Percentiles rank a stretch among this genome's conserved stretches.
phyloP scores from a whole-genome alignment of 2,888 invertebrate genomes.

The Hirudinaria manillensis region DNA sequence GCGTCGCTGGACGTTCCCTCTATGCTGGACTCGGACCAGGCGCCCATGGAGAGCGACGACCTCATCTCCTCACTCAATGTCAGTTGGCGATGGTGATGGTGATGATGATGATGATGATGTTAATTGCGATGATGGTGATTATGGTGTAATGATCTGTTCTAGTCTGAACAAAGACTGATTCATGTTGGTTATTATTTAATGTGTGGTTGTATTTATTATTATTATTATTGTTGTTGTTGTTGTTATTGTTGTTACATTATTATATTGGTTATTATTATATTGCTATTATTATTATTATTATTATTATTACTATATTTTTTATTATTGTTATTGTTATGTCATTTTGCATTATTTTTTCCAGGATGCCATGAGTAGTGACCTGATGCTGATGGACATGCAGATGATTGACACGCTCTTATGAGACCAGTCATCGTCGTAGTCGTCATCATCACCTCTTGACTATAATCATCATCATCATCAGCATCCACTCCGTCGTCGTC shows the following conservation, averaged over 20 bases:
- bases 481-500: neutral
- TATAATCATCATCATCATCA: slow-evolving; percentile 25
- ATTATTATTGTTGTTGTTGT: no score
- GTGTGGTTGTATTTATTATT: no score
- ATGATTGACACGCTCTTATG: slow-evolving; percentile 26
- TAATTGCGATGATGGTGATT: neutral
- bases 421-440: neutral
- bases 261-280: no score
- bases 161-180: no score
- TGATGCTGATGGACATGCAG: slow-evolving; percentile 27
- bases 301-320: neutral
- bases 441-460: slow-evolving; percentile 12
- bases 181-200: no score
- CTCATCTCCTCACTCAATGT: slow-evolving; percentile 22
- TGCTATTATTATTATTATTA: neutral
- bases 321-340: neutral
- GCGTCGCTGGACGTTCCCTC: neutral
- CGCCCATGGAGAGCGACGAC: slow-evolving; percentile 25
- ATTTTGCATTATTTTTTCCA: neutral
- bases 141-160: neutral
- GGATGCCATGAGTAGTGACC: slow-evolving; percentile 25
- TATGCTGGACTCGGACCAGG: slow-evolving; percentile 16
- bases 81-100: neutral
- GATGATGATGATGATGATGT: neutral
- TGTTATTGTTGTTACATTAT: no score